A percentile compares a stretch with the other conserved stretches of the same genome.
These are phyloP conservation scores for Drosophila seclusa DNA, from an alignment of 2,888 invertebrate species.

Conservation along the genomic window DNA sequence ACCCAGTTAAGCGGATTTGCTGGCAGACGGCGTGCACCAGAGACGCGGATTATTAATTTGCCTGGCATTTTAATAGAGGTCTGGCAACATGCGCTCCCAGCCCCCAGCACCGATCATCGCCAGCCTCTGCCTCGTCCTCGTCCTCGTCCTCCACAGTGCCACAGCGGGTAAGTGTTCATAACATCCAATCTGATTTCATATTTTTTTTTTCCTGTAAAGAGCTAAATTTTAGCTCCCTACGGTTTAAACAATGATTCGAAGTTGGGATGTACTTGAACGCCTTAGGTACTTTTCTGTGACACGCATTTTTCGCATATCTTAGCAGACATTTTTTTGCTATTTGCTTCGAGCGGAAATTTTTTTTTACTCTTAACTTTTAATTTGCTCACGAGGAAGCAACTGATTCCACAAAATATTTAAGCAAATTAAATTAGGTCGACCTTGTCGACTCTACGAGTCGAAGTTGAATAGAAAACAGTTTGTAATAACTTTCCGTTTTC, in stretches of 20 bases:
- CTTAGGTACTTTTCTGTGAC: background rate
- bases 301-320: slow-evolving; percentile 1
- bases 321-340: background rate
- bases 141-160: slow-evolving; percentile 27
- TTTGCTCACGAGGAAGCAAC: background rate
- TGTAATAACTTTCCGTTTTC: background rate
- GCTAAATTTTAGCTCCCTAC: slow-evolving; percentile 9
- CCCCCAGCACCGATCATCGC: slow-evolving; percentile 49
- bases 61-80: slow-evolving; percentile 62
- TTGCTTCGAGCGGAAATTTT: background rate
- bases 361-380: background rate
- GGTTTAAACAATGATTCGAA: slow-evolving; percentile 53
- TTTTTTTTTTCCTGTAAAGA: slow-evolving; percentile 18
- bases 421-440: background rate
- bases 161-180: slow-evolving; percentile 70
- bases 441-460: background rate
- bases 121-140: slow-evolving; percentile 25
- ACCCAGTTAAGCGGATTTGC: slow-evolving; percentile 70
- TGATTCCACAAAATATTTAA: no score
- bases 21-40: slow-evolving; percentile 26
- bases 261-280: slow-evolving; percentile 11
- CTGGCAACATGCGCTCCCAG: slow-evolving; percentile 53
- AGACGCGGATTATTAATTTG: slow-evolving; percentile 70
- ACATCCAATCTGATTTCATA: slow-evolving; percentile 35
- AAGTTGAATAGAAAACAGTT: background rate